Conservation (phyloP, 2,888 invertebrate species). For the Phaedon cochleariae region DNA sequence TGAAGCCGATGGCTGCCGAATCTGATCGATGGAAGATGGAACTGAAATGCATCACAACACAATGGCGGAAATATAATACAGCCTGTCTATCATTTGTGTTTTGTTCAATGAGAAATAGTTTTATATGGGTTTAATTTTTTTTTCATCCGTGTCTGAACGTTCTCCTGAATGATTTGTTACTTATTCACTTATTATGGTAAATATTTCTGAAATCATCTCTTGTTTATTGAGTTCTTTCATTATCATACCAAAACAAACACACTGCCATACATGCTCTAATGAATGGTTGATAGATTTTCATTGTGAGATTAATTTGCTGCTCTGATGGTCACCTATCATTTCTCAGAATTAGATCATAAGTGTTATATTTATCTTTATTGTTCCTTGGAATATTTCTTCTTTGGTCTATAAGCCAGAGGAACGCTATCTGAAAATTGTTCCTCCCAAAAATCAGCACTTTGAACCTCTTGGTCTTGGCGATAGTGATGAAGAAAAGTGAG, state of each 20-base stretch:
- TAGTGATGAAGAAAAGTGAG: slow-evolving; percentile 5
- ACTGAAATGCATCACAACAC: not conserved
- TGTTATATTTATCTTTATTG: not conserved
- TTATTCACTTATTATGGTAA: not conserved
- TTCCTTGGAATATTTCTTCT: not conserved
- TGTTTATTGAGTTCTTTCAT: not conserved
- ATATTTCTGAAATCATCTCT: not conserved
- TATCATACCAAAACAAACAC: not conserved
- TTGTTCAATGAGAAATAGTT: not conserved
- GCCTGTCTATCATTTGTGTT: not conserved
- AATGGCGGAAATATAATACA: no score
- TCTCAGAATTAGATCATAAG: no score
- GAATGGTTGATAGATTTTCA: not conserved
- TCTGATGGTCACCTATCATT: no score
- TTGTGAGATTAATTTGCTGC: not conserved
- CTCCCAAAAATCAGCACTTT: not conserved
- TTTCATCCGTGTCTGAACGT: not conserved
- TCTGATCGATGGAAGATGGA: not conserved
- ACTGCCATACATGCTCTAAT: not conserved
- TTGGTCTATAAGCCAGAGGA: not conserved
- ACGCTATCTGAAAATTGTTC: not conserved
- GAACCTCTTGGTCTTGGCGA: not conserved
- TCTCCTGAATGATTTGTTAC: not conserved
- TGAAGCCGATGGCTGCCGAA: not conserved
- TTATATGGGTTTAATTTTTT: not conserved